A percentile compares a stretch with the other conserved stretches of the same genome.
Evolutionary conservation across 2,888 invertebrate genomes (phyloP).

Genomic region (Panopea generosa): DNA sequence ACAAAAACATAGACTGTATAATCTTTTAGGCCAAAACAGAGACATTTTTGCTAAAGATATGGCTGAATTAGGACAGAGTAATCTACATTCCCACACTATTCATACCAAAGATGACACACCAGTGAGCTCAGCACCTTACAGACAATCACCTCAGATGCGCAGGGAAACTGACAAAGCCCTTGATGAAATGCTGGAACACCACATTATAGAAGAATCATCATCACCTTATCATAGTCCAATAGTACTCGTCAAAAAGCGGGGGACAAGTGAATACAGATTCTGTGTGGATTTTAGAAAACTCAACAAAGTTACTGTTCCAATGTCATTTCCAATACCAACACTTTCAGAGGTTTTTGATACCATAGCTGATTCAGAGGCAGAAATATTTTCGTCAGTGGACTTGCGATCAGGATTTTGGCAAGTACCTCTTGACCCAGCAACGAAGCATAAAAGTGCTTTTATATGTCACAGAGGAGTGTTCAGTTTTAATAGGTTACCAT

Average conservation of each 20-base stretch:
- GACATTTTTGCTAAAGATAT: slow-evolving; percentile 30
- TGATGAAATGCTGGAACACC: slow-evolving; percentile 13
- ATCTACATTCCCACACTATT: slow-evolving; percentile 25
- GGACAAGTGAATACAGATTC: slow-evolving; percentile 29
- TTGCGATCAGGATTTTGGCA: slow-evolving; percentile 46
- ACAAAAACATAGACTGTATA: not conserved
- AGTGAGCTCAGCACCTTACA: slow-evolving; percentile 25
- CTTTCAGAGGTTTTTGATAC: slow-evolving; percentile 41
- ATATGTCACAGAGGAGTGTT: slow-evolving; percentile 45
- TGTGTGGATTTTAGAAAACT: slow-evolving; percentile 25
- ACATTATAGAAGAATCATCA: slow-evolving; percentile 27
- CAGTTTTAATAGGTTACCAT: slow-evolving; percentile 47
- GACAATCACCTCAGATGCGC: slow-evolving; percentile 23
- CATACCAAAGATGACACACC: slow-evolving; percentile 26
- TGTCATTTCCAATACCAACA: slow-evolving; percentile 28
- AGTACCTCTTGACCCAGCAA: slow-evolving; percentile 27
- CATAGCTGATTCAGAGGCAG: slow-evolving; percentile 30
- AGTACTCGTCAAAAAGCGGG: slow-evolving; percentile 39
- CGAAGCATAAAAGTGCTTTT: slow-evolving; percentile 46
- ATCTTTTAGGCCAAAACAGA: slow-evolving; percentile 11
- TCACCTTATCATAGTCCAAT: slow-evolving; percentile 26
- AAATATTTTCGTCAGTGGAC: slow-evolving; percentile 32
- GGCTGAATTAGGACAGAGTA: slow-evolving; percentile 25
- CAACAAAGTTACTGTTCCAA: slow-evolving; percentile 32
- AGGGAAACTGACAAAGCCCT: slow-evolving; percentile 19